phyloP scores from a whole-genome alignment of 2,113 vertebrate genomes.

The Pongo pygmaeus region DNA sequence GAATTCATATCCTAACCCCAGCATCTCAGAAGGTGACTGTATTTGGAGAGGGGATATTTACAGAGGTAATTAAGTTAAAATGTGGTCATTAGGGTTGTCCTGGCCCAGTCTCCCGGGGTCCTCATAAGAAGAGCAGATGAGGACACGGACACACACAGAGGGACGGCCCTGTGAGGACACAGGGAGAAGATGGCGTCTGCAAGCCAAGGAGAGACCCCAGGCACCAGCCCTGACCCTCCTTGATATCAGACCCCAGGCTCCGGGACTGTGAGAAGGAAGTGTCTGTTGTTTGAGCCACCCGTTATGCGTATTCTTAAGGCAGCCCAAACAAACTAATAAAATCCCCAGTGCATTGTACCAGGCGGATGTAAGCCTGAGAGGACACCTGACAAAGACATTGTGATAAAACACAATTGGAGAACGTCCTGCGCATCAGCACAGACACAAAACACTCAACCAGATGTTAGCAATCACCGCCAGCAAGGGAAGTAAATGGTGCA shows the following conservation, averaged over 20 bases:
- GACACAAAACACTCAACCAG: not conserved
- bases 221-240: not conserved
- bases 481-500: not conserved
- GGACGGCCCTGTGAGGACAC: not conserved
- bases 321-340: not conserved
- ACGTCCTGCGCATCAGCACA: fast-evolving
- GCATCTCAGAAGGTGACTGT: not conserved
- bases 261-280: not conserved
- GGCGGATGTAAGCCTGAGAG: fast-evolving
- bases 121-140: not conserved
- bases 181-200: not conserved
- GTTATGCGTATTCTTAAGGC: no score
- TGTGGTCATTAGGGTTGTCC: not conserved
- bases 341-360: fast-evolving
- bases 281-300: fast-evolving
- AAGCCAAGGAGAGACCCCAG: not conserved
- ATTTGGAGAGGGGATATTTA: not conserved
- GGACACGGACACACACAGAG: not conserved
- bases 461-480: not conserved
- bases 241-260: not conserved
- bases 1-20: no score
- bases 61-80: not conserved
- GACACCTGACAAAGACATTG: not conserved
- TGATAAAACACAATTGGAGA: not conserved
- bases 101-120: not conserved